Evolutionary conservation across 2,888 invertebrate genomes (phyloP).

Genomic region (Eulithis prunata): DNA sequence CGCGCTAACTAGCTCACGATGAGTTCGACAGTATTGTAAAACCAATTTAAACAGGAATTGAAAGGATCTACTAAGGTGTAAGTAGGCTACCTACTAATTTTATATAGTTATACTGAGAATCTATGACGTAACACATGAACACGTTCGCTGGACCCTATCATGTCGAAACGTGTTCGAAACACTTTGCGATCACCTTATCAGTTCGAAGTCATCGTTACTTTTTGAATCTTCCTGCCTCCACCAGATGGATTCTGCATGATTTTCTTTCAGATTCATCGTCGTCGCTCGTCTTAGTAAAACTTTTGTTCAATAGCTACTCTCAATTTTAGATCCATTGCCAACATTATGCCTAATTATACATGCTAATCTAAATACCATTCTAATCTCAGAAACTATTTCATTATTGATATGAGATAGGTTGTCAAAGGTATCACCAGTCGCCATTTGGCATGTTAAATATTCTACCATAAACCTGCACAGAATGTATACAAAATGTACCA

Average conservation of each 20-base stretch:
- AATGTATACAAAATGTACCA: neutral
- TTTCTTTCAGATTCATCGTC: no score
- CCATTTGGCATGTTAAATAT: neutral
- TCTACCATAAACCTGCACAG: no score
- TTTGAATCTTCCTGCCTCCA: no score
- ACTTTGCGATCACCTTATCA: no score
- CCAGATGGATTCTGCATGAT: no score
- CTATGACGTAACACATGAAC: neutral
- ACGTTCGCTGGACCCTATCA: neutral
- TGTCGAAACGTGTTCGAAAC: neutral
- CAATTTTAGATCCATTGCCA: no score
- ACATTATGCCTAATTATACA: no score
- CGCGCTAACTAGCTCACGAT: slow-evolving; percentile 25
- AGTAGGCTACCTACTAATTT: no score
- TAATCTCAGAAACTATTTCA: slow-evolving; percentile 23
- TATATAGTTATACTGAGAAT: neutral
- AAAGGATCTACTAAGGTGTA: neutral
- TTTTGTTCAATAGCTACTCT: no score
- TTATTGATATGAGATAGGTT: slow-evolving; percentile 14
- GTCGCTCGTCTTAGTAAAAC: no score
- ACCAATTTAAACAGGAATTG: neutral
- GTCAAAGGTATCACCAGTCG: slow-evolving; percentile 13
- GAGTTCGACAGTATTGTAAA: neutral
- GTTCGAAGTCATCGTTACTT: no score
- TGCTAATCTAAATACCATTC: neutral